A percentile compares a stretch with the other conserved stretches of the same genome.
These are phyloP conservation scores for Parambassis ranga DNA, from an alignment of 2,797 vertebrate species.

Conservation along the genomic window DNA sequence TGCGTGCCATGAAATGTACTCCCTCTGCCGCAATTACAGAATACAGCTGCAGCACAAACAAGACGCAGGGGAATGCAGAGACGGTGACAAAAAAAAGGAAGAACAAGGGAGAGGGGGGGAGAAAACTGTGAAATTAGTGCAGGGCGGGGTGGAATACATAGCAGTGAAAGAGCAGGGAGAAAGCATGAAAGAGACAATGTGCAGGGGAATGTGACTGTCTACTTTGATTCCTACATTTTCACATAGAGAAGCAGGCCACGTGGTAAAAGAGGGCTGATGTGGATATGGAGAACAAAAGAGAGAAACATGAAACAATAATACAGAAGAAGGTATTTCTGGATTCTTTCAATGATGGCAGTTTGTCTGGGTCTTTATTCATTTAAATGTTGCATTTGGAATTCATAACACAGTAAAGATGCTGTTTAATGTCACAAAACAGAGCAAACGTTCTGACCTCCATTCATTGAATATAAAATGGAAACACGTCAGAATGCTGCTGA, in stretches of 20 bases:
- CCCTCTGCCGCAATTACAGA: slow-evolving; percentile 52
- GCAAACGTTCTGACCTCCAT: too few species aligned
- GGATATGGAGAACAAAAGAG: neutral
- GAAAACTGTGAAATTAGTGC: slow-evolving; percentile 23
- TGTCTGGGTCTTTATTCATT: neutral
- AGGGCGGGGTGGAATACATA: slow-evolving; percentile 2
- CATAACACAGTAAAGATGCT: neutral
- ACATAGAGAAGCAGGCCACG: neutral
- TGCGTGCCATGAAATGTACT: slow-evolving; percentile 31
- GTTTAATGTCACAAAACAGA: neutral
- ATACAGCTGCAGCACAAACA: slow-evolving; percentile 48
- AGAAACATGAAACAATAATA: neutral
- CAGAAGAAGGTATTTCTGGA: too few species aligned
- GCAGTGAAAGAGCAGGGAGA: neutral
- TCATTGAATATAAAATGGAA: too few species aligned
- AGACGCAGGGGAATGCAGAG: slow-evolving; percentile 44
- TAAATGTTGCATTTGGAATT: neutral
- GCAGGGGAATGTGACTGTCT: neutral
- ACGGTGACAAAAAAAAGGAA: neutral
- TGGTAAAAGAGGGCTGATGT: neutral
- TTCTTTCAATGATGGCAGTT: neutral
- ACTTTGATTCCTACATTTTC: slow-evolving; percentile 16
- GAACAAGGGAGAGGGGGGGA: too few species aligned
- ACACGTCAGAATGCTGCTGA: too few species aligned
- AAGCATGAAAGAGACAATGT: neutral